phyloP scores from a whole-genome alignment of 2,113 vertebrate genomes.

The Apteryx mantelli region DNA sequence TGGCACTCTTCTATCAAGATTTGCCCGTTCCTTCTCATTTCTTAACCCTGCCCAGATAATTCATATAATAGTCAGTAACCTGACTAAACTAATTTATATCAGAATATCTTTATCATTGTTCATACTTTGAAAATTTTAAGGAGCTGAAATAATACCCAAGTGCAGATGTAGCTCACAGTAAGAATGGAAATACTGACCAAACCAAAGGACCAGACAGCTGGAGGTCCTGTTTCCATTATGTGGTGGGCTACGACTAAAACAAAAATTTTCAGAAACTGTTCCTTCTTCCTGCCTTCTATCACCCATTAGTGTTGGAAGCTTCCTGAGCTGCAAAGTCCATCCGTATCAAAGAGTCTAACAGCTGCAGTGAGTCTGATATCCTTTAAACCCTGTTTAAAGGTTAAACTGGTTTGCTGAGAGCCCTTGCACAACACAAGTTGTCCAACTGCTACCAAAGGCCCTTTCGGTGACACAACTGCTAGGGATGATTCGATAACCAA shows the following conservation, averaged over 20 bases:
- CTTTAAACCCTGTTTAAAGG: not conserved
- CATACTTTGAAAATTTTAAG: not conserved
- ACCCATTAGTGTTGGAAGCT: not conserved
- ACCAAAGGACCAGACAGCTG: not conserved
- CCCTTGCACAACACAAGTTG: not conserved
- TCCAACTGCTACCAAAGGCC: not conserved
- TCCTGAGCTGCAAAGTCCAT: not conserved
- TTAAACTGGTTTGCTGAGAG: not conserved
- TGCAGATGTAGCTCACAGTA: not conserved
- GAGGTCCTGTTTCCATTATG: not conserved
- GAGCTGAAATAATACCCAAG: not conserved
- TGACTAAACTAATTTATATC: not conserved
- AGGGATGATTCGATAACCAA: not conserved
- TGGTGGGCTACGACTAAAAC: not conserved
- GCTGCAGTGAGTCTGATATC: not conserved
- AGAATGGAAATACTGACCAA: not conserved
- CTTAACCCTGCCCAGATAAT: not conserved
- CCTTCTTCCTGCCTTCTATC: not conserved
- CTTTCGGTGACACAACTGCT: too few relatives aligned
- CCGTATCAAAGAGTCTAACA: not conserved
- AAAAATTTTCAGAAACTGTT: not conserved
- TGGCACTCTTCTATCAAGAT: not conserved
- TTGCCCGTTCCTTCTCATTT: not conserved
- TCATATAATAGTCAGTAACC: not conserved
- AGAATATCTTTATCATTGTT: not conserved